These are phyloP conservation scores for Sisor rabdophorus DNA, from an alignment of 2,113 vertebrate genomes.

Conservation along the genomic window DNA sequence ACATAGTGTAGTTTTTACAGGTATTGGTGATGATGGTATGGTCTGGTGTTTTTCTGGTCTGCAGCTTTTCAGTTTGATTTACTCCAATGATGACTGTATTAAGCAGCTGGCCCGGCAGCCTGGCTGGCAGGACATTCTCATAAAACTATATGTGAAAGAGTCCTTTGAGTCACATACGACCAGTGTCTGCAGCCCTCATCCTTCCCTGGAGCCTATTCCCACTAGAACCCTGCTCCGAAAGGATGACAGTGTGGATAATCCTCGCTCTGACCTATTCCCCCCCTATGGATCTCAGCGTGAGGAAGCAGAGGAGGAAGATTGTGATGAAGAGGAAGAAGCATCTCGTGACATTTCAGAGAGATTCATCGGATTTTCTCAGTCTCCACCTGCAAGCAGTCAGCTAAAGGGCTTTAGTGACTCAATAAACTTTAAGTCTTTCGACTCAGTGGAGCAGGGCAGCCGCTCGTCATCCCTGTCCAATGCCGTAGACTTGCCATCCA, in stretches of 20 bases:
- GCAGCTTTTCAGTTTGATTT: slow-evolving; percentile 91
- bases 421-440: slow-evolving; percentile 79
- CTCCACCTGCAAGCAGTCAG: slow-evolving; percentile 53
- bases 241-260: slow-evolving; percentile 55
- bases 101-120: slow-evolving; percentile 80
- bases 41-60: neutral
- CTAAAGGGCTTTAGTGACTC: slow-evolving; percentile 62
- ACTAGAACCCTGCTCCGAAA: slow-evolving; percentile 52
- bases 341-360: slow-evolving; percentile 71
- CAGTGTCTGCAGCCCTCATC: slow-evolving; percentile 55
- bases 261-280: slow-evolving; percentile 70
- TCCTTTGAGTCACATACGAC: slow-evolving; percentile 68
- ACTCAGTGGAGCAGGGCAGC: slow-evolving; percentile 76
- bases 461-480: slow-evolving; percentile 75
- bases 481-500: slow-evolving; percentile 60
- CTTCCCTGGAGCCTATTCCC: slow-evolving; percentile 52
- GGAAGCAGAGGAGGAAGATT: slow-evolving; percentile 55
- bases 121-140: slow-evolving; percentile 91
- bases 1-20: neutral
- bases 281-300: slow-evolving; percentile 65
- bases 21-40: neutral
- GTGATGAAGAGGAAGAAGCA: slow-evolving; percentile 54
- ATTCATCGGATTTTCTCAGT: slow-evolving; percentile 76
- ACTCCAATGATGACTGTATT: slow-evolving; percentile 80
- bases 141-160: slow-evolving; percentile 90